Evolutionary conservation across 2,113 vertebrate genomes (phyloP).

Genomic region (Lamprotornis superbus): DNA sequence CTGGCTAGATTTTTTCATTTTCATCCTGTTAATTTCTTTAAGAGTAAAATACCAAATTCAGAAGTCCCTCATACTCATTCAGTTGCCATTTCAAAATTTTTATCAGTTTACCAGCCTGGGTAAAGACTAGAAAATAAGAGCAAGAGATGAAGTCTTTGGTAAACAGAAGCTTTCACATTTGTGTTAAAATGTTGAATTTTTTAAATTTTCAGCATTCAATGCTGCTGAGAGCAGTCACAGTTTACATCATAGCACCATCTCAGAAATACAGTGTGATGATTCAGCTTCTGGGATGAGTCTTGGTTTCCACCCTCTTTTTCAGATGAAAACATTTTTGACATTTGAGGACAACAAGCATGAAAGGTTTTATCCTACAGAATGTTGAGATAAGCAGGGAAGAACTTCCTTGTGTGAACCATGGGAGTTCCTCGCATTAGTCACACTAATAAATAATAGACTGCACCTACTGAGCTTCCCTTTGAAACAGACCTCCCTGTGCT

Average conservation of each 20-base stretch:
- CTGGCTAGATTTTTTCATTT: background rate
- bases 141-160: background rate
- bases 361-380: slow-evolving; percentile 8
- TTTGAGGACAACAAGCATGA: slow-evolving; percentile 17
- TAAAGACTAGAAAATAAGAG: background rate
- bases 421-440: slow-evolving; percentile 29
- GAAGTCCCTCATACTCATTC: background rate
- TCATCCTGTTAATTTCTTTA: background rate
- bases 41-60: background rate
- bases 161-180: background rate
- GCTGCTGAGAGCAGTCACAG: background rate
- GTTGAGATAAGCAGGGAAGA: slow-evolving; percentile 28
- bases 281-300: slow-evolving; percentile 5
- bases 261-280: background rate
- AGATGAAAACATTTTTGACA: slow-evolving; percentile 40
- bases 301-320: background rate
- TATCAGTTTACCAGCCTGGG: background rate
- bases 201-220: background rate
- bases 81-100: background rate
- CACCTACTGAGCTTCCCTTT: slow-evolving; percentile 17
- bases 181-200: background rate
- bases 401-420: slow-evolving; percentile 14
- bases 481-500: slow-evolving; percentile 16
- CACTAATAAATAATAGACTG: slow-evolving; percentile 50
- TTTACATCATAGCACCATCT: background rate